These are phyloP conservation scores for Strigops habroptila DNA, from an alignment of 2,113 vertebrate genomes.

Conservation along the genomic window DNA sequence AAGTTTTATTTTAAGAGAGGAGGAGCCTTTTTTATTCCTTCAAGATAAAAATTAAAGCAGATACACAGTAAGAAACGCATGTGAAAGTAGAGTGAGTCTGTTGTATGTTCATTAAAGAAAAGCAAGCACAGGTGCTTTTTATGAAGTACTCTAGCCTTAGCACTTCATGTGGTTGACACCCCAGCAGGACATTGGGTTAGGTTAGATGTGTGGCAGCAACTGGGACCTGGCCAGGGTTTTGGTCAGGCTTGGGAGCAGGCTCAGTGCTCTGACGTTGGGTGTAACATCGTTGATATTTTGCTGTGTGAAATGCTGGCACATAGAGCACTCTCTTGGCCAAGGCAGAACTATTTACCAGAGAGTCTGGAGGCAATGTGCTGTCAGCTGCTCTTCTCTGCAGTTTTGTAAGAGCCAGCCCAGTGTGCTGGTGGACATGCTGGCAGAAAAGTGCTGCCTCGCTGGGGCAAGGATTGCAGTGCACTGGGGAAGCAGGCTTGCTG, in stretches of 20 bases:
- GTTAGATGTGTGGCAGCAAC: neutral
- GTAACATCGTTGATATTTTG: neutral
- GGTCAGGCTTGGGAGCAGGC: neutral
- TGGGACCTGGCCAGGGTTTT: no score
- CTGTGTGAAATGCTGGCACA: neutral
- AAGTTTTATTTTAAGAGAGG: neutral
- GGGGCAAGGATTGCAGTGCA: neutral
- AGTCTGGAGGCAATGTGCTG: neutral
- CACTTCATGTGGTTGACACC: rapidly evolving
- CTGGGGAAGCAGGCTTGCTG: neutral
- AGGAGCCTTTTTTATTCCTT: neutral
- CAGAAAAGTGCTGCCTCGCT: neutral
- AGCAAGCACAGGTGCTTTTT: neutral
- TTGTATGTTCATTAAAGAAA: neutral
- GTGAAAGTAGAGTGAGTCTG: neutral
- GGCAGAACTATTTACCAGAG: neutral
- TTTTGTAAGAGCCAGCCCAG: neutral
- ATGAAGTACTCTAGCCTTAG: neutral
- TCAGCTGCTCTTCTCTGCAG: neutral
- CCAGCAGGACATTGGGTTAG: rapidly evolving
- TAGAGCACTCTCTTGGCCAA: neutral
- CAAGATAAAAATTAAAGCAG: neutral
- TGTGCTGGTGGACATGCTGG: neutral
- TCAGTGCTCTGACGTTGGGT: neutral
- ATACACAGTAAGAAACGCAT: neutral